A percentile compares a stretch with the other conserved stretches of the same genome.
phyloP scores from a whole-genome alignment of 1,140 invertebrate species.

The Drosophila truncata region DNA sequence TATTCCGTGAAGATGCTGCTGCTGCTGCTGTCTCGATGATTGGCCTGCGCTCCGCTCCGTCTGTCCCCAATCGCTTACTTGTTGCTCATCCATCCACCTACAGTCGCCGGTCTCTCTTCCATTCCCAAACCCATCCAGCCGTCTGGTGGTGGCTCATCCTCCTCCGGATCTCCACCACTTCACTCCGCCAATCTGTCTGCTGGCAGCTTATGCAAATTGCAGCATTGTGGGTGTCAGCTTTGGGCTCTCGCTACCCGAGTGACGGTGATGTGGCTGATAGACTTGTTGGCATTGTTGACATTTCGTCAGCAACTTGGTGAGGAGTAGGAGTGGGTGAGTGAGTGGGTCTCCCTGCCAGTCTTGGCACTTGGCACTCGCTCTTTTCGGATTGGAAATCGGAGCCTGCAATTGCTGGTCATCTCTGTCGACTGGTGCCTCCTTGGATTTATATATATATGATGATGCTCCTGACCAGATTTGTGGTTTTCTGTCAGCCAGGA shows the following conservation, averaged over 20 bases:
- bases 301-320: constrained; percentile 68
- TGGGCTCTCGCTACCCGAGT: constrained; percentile 42
- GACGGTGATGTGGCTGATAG: constrained; percentile 65
- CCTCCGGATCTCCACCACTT: constrained; percentile 13
- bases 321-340: constrained; percentile 38
- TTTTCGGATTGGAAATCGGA: constrained; percentile 39
- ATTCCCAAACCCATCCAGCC: constrained; percentile 3
- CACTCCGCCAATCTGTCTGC: constrained; percentile 48
- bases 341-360: constrained; percentile 47
- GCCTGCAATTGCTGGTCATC: constrained; percentile 46
- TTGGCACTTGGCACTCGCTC: constrained; percentile 36
- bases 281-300: constrained; percentile 81
- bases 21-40: constrained; percentile 54
- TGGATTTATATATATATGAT: constrained; percentile 4
- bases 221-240: constrained; percentile 74
- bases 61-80: constrained; percentile 61
- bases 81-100: constrained; percentile 58
- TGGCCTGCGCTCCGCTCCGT: constrained; percentile 38
- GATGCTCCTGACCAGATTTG: constrained; percentile 32
- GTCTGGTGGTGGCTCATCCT: constrained; percentile 36
- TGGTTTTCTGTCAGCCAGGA: constrained; percentile 38
- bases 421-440: neutral
- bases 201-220: constrained; percentile 82
- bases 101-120: neutral
- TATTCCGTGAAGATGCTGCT: constrained; percentile 58